Percentiles rank a stretch among this genome's conserved stretches.
Evolutionary conservation across 2,888 invertebrate genomes (phyloP).

Genomic region (Nudaria mundana): DNA sequence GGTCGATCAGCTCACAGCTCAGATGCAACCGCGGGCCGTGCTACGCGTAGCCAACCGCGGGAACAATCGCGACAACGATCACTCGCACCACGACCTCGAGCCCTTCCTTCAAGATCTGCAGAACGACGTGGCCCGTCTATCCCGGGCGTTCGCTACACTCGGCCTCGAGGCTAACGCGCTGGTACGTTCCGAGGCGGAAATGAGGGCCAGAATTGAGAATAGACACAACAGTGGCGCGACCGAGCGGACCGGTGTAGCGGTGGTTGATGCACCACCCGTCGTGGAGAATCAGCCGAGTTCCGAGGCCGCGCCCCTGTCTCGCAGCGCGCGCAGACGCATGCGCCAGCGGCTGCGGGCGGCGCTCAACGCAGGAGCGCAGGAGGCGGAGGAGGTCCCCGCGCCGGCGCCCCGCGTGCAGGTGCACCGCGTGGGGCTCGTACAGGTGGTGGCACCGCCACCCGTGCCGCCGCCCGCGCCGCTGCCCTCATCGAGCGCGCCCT

Average conservation of each 20-base stretch:
- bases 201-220: constrained; percentile 44
- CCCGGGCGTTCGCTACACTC: constrained; percentile 60
- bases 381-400: constrained; percentile 9
- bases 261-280: constrained; percentile 18
- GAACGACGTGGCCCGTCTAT: constrained; percentile 58
- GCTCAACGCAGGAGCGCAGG: constrained; percentile 39
- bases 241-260: constrained; percentile 18
- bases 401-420: constrained; percentile 19
- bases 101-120: constrained; percentile 61
- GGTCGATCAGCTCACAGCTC: constrained; percentile 45
- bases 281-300: constrained; percentile 16
- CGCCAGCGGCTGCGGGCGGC: constrained; percentile 56
- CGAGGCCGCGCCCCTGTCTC: constrained; percentile 37
- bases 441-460: constrained; percentile 18
- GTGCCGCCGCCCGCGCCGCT: constrained; percentile 21
- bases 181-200: constrained; percentile 51
- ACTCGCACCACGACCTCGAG: constrained; percentile 43
- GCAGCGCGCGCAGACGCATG: constrained; percentile 64
- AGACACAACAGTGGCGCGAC: constrained; percentile 20
- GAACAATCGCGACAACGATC: constrained; percentile 27
- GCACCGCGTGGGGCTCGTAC: background rate
- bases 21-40: constrained; percentile 64
- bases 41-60: constrained; percentile 67
- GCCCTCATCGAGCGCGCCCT: constrained; percentile 34
- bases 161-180: constrained; percentile 56